phyloP scores from a whole-genome alignment of 2,797 vertebrate genomes.

The Silurus aristotelis region DNA sequence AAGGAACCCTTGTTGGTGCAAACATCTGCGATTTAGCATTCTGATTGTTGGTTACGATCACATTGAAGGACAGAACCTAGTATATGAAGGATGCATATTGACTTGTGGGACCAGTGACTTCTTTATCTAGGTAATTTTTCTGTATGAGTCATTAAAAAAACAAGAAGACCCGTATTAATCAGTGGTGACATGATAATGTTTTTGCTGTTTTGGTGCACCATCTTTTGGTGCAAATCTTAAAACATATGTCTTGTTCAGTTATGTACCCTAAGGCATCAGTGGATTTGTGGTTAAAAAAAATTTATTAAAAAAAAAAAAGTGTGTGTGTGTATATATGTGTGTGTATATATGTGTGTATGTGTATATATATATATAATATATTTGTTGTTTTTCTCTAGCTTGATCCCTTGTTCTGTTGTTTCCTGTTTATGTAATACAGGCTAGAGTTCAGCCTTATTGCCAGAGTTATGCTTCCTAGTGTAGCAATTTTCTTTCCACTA shows the following conservation, averaged over 20 bases:
- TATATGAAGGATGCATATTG: not conserved
- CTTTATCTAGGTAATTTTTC: not conserved
- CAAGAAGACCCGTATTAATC: not conserved
- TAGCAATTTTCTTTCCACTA: slow-evolving; percentile 1
- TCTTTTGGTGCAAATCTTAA: not conserved
- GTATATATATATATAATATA: too few relatives aligned
- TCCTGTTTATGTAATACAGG: not conserved
- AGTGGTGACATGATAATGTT: not conserved
- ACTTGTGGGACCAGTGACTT: not conserved
- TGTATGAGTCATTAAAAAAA: not conserved
- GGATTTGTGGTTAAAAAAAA: too few relatives aligned
- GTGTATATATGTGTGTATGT: too few relatives aligned
- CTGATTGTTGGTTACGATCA: not conserved
- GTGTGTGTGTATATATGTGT: too few relatives aligned
- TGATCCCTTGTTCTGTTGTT: too few relatives aligned
- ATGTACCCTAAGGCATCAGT: too few relatives aligned
- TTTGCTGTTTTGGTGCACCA: too few relatives aligned
- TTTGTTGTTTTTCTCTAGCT: not conserved
- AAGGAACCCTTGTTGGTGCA: not conserved
- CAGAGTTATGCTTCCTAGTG: not conserved
- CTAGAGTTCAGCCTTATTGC: not conserved
- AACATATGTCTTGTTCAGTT: too few relatives aligned
- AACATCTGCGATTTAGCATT: not conserved
- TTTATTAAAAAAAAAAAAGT: too few relatives aligned
- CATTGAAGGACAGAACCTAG: not conserved